Conservation (phyloP, 2,888 invertebrate species). For the Altica lythri region DNA sequence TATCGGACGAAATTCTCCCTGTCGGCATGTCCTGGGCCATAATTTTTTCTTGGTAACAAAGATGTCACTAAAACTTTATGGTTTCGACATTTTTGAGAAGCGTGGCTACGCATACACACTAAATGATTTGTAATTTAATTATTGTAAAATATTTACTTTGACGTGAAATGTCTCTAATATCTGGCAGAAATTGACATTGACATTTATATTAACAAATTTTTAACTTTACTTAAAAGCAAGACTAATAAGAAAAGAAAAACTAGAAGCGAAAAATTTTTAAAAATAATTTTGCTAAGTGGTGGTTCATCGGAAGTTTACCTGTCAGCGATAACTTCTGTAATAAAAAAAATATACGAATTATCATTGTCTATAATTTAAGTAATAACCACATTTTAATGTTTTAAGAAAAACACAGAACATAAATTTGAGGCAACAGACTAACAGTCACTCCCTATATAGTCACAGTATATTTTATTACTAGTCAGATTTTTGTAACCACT, state of each 20-base stretch:
- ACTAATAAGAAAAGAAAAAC: too few species aligned
- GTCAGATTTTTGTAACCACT: neutral
- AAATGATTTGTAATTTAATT: neutral
- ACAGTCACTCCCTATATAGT: conserved; percentile 9
- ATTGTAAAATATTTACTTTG: neutral
- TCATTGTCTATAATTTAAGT: too few species aligned
- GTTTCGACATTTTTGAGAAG: conserved; percentile 33
- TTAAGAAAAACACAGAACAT: neutral
- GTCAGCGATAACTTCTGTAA: neutral
- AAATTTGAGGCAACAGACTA: neutral
- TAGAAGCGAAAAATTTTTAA: neutral
- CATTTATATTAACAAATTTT: too few species aligned
- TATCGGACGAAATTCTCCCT: conserved; percentile 37
- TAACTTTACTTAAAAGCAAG: too few species aligned
- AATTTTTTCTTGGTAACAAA: conserved; percentile 41
- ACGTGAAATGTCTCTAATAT: neutral
- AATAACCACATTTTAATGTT: too few species aligned
- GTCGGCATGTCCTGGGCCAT: conserved; percentile 35
- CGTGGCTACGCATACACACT: conserved; percentile 33
- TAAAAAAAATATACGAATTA: neutral
- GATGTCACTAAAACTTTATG: conserved; percentile 37
- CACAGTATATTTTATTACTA: conserved; percentile 2
- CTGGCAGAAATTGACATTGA: too few species aligned
- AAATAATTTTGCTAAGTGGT: neutral
- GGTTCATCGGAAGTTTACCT: neutral